Base-by-base conservation (phyloP, 2,888 invertebrate genomes). In the Gisinianus flammeolus region DNA sequence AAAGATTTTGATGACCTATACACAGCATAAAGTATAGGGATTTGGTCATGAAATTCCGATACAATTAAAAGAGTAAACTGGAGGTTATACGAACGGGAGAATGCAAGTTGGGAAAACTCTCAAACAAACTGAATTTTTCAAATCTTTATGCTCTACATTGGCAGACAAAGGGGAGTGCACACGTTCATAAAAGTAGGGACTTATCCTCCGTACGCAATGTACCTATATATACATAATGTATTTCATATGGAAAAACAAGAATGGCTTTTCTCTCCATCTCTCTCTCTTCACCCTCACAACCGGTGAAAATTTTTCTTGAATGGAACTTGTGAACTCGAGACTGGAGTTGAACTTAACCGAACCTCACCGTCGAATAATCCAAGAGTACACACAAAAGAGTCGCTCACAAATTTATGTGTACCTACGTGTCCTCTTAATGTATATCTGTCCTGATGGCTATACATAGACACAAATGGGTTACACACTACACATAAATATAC, bases 221-320 rank as follows among this genome's bases (percentile, higher is more conserved):
- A 68, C 12, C 10, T 33, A 68, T 5, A 19, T 33, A 68, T 19
- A 4, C 31, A 28, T 35, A 12, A 26, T 70, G 19, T 30, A 71
- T 12, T 54, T 71, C 19, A 44, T 71, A 64, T 12, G 58, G 56
- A 73, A 73, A 62, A 30, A 73, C 58, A 64, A 73, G 62, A 62
- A 64, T n/a, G n/a, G n/a, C n/a, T n/a, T n/a, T n/a, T n/a, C n/a
- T n/a, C n/a, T n/a, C n/a, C n/a, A n/a, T n/a, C 62, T 24, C 62
- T 69, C 22, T 35, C 69, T 69, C 69, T 35, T 69, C 69, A 69
- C 69, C 71, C 71, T 71, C 71, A 30, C 71, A 35, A 74, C 68
- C 76, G 76, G 76, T 76, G 76, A 76, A 76, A 76, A 76, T 76
- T 76, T 74, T 76, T 76, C 76, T 76, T 76, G 76, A 76, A 76